These are phyloP conservation scores for Hippoglossus stenolepis DNA, from an alignment of 2,113 vertebrate genomes.

Conservation along the genomic window DNA sequence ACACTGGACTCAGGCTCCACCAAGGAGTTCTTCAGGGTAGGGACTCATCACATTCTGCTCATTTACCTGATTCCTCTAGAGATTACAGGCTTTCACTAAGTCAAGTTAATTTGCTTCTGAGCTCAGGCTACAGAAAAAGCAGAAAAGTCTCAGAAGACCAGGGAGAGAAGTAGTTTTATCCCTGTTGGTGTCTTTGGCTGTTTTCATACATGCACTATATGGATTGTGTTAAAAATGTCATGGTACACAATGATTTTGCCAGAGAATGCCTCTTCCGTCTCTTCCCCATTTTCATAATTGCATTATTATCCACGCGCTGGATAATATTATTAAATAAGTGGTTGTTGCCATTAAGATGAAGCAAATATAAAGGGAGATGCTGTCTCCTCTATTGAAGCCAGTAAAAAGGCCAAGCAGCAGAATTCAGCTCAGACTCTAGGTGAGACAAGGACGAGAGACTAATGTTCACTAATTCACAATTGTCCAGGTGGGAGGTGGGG, in stretches of 20 bases:
- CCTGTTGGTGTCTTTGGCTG: background rate
- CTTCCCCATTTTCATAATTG: too few relatives aligned
- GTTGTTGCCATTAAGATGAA: background rate
- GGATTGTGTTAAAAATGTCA: too few relatives aligned
- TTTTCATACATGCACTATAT: too few relatives aligned
- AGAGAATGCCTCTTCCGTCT: too few relatives aligned
- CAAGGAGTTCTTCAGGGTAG: constrained; percentile 99
- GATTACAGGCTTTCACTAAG: constrained; percentile 3
- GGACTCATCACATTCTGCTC: constrained; percentile 46
- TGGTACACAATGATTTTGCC: too few relatives aligned
- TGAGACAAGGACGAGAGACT: constrained; percentile 25
- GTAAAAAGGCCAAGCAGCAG: constrained; percentile 21
- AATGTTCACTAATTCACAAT: constrained; percentile 12
- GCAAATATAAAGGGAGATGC: background rate
- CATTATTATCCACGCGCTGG: background rate
- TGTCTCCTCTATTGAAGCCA: background rate
- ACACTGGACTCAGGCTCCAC: constrained; percentile 98
- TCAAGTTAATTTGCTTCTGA: constrained; percentile 4
- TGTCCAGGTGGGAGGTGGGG: constrained; percentile 21
- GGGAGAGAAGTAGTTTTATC: background rate
- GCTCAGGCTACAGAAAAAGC: background rate
- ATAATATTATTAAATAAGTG: background rate
- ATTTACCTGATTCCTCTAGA: constrained; percentile 10
- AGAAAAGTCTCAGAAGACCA: background rate
- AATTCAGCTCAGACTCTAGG: constrained; percentile 13